Percentiles rank a stretch among this genome's conserved stretches.
Conservation (phyloP, 2,888 invertebrate genomes). For the Pseudoips prasinana region DNA sequence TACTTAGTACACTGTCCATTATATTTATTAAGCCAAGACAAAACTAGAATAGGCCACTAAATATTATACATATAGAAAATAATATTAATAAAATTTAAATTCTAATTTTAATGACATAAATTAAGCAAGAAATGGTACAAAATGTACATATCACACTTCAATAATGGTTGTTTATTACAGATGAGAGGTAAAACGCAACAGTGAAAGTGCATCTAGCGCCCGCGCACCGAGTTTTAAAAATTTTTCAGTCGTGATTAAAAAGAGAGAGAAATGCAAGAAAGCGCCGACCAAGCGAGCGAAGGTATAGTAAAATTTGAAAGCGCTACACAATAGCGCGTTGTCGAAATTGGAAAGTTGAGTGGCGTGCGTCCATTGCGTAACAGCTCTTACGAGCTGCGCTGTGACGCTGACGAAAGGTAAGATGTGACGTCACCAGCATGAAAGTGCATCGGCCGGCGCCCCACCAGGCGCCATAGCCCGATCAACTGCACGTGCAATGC, state of each 20-base stretch:
- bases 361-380: conserved; percentile 76
- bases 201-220: conserved; percentile 75
- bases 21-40: background rate
- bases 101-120: no score
- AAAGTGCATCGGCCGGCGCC: conserved; percentile 79
- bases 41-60: no score
- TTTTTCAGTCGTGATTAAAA: conserved; percentile 72
- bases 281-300: conserved; percentile 66
- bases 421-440: conserved; percentile 74
- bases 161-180: conserved; percentile 4
- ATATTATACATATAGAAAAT: no score
- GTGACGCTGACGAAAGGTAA: conserved; percentile 78
- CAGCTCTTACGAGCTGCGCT: conserved; percentile 73
- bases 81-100: no score
- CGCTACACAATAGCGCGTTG: conserved; percentile 81
- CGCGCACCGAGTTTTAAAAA: conserved; percentile 66
- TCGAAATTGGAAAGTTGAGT: conserved; percentile 82
- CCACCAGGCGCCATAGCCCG: conserved; percentile 42
- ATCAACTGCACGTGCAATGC: conserved; percentile 50
- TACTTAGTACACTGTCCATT: conserved; percentile 15
- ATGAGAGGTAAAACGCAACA: conserved; percentile 51
- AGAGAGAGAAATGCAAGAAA: conserved; percentile 76
- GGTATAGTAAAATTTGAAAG: conserved; percentile 79
- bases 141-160: no score
- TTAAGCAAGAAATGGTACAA: no score